Evolutionary conservation across 2,113 vertebrate genomes (phyloP).

Genomic region (Sander lucioperca): DNA sequence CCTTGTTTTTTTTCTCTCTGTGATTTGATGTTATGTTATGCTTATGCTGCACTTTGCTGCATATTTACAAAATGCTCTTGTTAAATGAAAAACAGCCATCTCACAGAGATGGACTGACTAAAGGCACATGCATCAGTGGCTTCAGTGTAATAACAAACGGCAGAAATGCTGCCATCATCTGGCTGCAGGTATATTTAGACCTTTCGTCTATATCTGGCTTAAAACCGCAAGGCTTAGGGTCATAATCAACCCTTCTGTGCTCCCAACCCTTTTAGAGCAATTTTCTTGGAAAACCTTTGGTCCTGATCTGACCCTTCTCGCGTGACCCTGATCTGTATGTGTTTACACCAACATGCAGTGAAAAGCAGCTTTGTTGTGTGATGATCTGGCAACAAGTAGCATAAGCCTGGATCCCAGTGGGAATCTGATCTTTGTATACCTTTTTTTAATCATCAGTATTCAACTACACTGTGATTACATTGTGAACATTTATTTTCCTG

Average conservation of each 20-base stretch:
- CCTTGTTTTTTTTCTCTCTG: background rate
- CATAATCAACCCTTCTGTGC: background rate
- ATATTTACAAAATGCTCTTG: conserved; percentile 31
- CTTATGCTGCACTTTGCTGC: conserved; percentile 32
- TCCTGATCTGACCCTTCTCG: background rate
- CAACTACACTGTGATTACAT: background rate
- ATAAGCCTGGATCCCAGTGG: background rate
- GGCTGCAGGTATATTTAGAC: conserved; percentile 32
- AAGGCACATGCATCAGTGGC: conserved; percentile 59
- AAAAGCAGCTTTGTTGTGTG: conserved; percentile 43
- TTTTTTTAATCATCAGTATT: background rate
- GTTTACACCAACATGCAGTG: conserved; percentile 13
- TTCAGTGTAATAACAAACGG: background rate
- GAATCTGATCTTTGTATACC: background rate
- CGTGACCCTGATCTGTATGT: background rate
- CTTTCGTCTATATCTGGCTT: conserved; percentile 5
- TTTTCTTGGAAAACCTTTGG: background rate
- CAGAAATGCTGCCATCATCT: conserved; percentile 73
- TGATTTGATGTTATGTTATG: background rate
- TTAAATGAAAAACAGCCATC: conserved; percentile 61
- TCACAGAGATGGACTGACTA: conserved; percentile 27
- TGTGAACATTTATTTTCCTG: too few species aligned
- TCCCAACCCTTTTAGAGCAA: background rate
- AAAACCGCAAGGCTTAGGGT: background rate
- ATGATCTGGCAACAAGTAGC: conserved; percentile 10